These are phyloP conservation scores for Aurelia coerulea DNA, from an alignment of 30 jellyfish, hydroid and myxozoan genomes.

Conservation along the genomic window DNA sequence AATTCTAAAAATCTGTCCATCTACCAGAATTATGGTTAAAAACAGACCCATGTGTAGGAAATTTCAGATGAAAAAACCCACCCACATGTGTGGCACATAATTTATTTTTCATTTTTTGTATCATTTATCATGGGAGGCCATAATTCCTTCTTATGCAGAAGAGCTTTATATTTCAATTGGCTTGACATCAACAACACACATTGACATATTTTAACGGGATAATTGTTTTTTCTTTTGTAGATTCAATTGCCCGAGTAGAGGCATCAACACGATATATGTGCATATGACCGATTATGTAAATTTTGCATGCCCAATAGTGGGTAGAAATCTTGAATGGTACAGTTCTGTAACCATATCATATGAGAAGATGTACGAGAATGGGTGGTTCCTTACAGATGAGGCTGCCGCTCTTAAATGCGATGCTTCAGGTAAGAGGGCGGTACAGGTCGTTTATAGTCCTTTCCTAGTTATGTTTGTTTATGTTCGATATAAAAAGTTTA, in stretches of 20 bases:
- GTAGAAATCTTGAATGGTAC: neutral
- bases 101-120: too few relatives aligned
- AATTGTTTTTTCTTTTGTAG: neutral
- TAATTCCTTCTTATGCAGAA: too few relatives aligned
- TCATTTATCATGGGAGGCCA: too few relatives aligned
- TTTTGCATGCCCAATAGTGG: neutral
- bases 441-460: neutral
- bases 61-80: too few relatives aligned
- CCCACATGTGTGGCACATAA: too few relatives aligned
- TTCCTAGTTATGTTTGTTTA: neutral
- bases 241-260: constrained; percentile 40
- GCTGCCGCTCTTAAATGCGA: neutral
- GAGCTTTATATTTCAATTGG: too few relatives aligned
- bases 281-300: neutral
- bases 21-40: too few relatives aligned
- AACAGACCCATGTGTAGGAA: too few relatives aligned
- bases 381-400: neutral
- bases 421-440: neutral
- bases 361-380: constrained; percentile 1
- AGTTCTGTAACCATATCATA: neutral
- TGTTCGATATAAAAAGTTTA: too few relatives aligned
- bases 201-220: too few relatives aligned
- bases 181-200: too few relatives aligned
- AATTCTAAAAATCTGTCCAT: too few relatives aligned
- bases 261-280: constrained; percentile 16